phyloP scores from a whole-genome alignment of 2,113 vertebrate genomes.

The Sorex araneus region DNA sequence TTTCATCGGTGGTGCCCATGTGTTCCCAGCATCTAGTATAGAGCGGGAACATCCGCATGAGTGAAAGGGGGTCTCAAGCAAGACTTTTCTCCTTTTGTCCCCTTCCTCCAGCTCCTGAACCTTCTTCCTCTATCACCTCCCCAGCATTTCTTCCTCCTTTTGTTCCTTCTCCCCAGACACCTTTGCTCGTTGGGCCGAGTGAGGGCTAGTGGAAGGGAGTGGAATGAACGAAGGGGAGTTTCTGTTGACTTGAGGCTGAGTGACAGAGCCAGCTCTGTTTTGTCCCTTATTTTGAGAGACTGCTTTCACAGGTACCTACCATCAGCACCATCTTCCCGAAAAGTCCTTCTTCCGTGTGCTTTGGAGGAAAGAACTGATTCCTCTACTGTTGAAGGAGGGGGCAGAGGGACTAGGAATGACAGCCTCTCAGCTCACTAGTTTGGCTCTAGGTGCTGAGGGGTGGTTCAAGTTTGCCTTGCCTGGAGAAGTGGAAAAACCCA shows the following conservation, averaged over 20 bases:
- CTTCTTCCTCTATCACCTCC: slow-evolving; percentile 17
- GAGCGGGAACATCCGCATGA: neutral
- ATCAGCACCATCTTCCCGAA: slow-evolving; percentile 5
- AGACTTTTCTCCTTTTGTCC: neutral
- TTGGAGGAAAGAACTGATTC: slow-evolving; percentile 49
- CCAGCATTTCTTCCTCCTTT: slow-evolving; percentile 20
- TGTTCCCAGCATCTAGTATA: neutral
- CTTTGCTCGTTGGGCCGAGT: slow-evolving; percentile 52
- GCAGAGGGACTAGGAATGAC: neutral
- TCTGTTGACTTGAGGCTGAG: slow-evolving; percentile 35
- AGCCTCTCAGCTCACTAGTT: neutral
- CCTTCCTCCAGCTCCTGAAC: neutral
- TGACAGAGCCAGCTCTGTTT: slow-evolving; percentile 6
- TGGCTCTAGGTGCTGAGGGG: neutral
- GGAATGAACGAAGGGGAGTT: slow-evolving; percentile 45
- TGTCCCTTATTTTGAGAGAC: slow-evolving; percentile 42
- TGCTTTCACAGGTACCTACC: slow-evolving; percentile 15
- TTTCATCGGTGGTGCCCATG: neutral
- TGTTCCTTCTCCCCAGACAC: slow-evolving; percentile 41
- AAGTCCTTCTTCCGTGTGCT: slow-evolving; percentile 41
- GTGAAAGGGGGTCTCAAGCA: slow-evolving; percentile 33
- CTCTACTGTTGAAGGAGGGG: neutral
- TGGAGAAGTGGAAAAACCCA: slow-evolving; percentile 4
- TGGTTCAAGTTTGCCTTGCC: slow-evolving; percentile 10
- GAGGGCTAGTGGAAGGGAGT: neutral